Percentiles rank a stretch among this genome's conserved stretches.
Evolutionary conservation across 2,113 vertebrate genomes (phyloP).

Genomic region (Bubo blakistoni): DNA sequence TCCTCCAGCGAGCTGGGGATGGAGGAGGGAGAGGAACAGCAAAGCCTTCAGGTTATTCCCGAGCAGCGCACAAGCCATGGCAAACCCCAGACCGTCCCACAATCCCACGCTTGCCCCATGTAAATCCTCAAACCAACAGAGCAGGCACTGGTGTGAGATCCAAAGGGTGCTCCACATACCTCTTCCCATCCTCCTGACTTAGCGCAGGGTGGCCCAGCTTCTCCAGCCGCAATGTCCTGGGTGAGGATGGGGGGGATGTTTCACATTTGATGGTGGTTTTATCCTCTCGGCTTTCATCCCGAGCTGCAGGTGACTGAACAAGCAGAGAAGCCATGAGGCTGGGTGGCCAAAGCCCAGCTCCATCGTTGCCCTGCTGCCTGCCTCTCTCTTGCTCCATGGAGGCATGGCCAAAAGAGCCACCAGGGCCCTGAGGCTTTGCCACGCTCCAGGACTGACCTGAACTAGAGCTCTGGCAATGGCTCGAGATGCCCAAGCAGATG

Average conservation of each 20-base stretch:
- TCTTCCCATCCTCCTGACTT: constrained; percentile 90
- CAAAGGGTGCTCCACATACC: constrained; percentile 63
- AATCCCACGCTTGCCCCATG: rapidly evolving
- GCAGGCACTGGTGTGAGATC: background rate
- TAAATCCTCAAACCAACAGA: background rate
- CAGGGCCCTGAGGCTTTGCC: constrained; percentile 40
- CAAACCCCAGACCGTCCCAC: background rate
- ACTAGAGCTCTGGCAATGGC: constrained; percentile 48
- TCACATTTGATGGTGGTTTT: constrained; percentile 98
- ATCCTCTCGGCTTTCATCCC: constrained; percentile 88
- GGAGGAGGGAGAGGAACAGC: constrained; percentile 19
- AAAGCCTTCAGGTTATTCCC: background rate
- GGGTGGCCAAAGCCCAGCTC: constrained; percentile 14
- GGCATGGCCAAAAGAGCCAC: constrained; percentile 53
- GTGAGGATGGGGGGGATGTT: constrained; percentile 93
- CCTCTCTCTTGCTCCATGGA: constrained; percentile 62
- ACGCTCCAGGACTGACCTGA: background rate
- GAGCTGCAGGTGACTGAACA: constrained; percentile 87
- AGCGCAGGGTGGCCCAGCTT: constrained; percentile 86
- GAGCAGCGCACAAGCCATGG: background rate
- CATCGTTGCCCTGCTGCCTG: constrained; percentile 62
- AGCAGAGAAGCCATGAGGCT: constrained; percentile 54
- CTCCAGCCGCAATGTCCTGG: constrained; percentile 87
- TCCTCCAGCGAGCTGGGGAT: constrained; percentile 72
- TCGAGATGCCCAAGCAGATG: constrained; percentile 2